Evolutionary conservation across 1,140 invertebrate genomes (phyloP), one percentile per base, ranked within the genome.

Genomic region (Hydropsyche tenuis): DNA sequence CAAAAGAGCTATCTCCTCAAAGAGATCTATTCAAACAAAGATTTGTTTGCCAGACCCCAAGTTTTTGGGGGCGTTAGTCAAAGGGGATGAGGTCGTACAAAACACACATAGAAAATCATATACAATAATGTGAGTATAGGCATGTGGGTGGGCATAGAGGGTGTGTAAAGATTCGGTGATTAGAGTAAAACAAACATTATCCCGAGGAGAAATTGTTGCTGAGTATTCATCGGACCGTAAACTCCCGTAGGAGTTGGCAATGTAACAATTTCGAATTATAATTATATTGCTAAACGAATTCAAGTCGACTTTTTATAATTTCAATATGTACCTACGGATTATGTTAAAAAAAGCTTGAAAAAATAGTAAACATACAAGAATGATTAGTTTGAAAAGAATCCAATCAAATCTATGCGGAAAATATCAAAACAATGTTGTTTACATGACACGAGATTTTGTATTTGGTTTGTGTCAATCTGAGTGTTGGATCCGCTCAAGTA

Each of bases 21-120:
- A 77, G 75, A 77, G 75, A 75, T 75, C 71, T 75, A 69, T 73
- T 71, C 69, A 77, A 74, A 77, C 73, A 77, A 77, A 77, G 73
- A 75, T 77, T 77, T 77, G 76, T 77, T 77, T 77, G 76, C 74
- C 45, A 46, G 51, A 16, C 69, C 66, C n/a, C 51, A 76, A 27
- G 46, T 69, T 46, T 46, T 51, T 30, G 51, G 69, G 69, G 66
- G 45, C 14, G 43, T 25, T 23, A n/a, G 70, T 64, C 56, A 72
- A 72, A 64, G 70, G 60, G 56, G 70, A 68, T 65, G 72, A 46
- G 72, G 23, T 25, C 9, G 30, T 56, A n/a, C 46, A 25, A 22
- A 37, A 70, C 20, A 37, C 20, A 53, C 48, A 42, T 48, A n/a
- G n/a, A n/a, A n/a, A 37, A 37, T 37, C 9, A 3, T 37, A 37